Conservation (phyloP, 2,797 vertebrate species). For the Pangasius mekongensis region DNA sequence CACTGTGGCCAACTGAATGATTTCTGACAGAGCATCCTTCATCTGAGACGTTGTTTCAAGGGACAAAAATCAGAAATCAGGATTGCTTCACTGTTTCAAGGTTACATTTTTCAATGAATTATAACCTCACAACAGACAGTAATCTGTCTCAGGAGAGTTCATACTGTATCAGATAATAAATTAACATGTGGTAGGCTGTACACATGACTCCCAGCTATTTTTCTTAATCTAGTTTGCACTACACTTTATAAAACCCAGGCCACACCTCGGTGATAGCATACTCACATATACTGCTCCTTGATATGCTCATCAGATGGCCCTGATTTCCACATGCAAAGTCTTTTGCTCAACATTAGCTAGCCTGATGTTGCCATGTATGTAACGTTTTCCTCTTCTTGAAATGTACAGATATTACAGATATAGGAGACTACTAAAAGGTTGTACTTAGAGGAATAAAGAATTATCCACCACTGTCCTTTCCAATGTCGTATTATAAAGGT, state of each 20-base stretch:
- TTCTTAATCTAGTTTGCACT: neutral
- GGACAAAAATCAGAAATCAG: neutral
- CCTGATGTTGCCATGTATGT: neutral
- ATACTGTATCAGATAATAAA: neutral
- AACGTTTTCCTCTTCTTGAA: neutral
- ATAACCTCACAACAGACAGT: neutral
- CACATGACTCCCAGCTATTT: neutral
- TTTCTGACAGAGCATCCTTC: constrained; percentile 94
- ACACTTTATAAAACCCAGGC: neutral
- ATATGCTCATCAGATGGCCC: neutral
- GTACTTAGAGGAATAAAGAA: neutral
- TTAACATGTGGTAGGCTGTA: neutral
- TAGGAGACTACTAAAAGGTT: neutral
- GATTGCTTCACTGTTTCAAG: neutral
- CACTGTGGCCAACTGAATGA: constrained; percentile 94
- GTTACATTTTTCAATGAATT: neutral
- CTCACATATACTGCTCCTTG: neutral
- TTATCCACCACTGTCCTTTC: neutral
- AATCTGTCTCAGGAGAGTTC: neutral
- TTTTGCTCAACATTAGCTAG: neutral
- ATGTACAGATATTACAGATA: neutral
- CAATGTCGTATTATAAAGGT: neutral
- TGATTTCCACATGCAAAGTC: neutral
- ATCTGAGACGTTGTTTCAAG: constrained; percentile 76
- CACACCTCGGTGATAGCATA: neutral